These are phyloP conservation scores for Nycticorax nycticorax DNA, from an alignment of 2,113 vertebrate genomes.

Conservation along the genomic window DNA sequence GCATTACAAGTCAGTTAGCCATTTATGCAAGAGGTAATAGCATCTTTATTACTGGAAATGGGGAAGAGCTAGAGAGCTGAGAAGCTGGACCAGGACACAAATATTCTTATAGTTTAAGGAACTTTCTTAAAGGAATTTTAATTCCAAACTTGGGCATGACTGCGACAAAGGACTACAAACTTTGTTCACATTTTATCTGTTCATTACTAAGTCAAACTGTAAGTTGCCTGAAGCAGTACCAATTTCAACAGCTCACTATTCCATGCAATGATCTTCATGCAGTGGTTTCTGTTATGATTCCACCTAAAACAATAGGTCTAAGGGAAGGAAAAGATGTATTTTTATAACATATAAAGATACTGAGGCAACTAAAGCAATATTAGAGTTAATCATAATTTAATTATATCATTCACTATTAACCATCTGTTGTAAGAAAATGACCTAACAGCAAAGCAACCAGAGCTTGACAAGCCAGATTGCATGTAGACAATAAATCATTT, in stretches of 20 bases:
- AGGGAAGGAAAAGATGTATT: background rate
- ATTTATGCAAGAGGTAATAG: background rate
- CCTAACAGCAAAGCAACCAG: background rate
- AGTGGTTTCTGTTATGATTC: background rate
- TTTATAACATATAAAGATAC: background rate
- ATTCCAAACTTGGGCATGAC: background rate
- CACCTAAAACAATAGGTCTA: background rate
- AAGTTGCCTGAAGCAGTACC: background rate
- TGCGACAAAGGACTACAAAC: background rate
- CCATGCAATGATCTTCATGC: background rate
- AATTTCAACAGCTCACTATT: background rate
- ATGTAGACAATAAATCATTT: slow-evolving; percentile 38
- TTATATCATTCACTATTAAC: background rate
- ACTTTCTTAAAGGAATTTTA: background rate
- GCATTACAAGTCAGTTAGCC: background rate
- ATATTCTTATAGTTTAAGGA: background rate
- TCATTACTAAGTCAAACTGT: background rate
- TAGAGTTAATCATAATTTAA: slow-evolving; percentile 24
- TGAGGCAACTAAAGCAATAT: background rate
- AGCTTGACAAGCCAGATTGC: background rate
- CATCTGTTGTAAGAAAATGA: slow-evolving; percentile 40
- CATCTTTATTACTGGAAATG: background rate
- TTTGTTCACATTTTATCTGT: background rate
- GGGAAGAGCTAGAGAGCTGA: background rate
- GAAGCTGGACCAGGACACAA: background rate